Percentiles rank a stretch among this genome's conserved stretches.
These are phyloP conservation scores for Stegana nigrithorax DNA, from an alignment of 2,888 invertebrate genomes.

Conservation along the genomic window DNA sequence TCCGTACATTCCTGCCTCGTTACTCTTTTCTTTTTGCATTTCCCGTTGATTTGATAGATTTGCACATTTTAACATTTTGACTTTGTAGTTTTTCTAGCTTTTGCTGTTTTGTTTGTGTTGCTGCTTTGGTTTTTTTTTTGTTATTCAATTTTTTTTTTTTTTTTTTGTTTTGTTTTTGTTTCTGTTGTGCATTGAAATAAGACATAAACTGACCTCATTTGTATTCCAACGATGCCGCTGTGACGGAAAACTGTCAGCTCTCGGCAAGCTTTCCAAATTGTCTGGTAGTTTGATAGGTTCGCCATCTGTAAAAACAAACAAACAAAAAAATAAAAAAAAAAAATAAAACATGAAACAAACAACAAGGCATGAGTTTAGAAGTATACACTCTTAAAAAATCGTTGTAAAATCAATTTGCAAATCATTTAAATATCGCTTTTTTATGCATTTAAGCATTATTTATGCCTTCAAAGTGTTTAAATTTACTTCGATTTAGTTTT, in stretches of 20 bases:
- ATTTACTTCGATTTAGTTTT: too few species aligned
- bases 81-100: constrained; percentile 6
- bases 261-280: constrained; percentile 93
- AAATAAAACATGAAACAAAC: constrained; percentile 29
- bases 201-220: constrained; percentile 84
- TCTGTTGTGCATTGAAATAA: constrained; percentile 49
- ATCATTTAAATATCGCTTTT: constrained; percentile 12
- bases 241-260: constrained; percentile 93
- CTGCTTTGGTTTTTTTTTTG: constrained; percentile 1
- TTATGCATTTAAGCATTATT: too few species aligned
- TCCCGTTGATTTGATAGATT: constrained; percentile 19
- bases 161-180: neutral
- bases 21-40: constrained; percentile 12
- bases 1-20: neutral
- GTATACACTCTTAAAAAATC: constrained; percentile 27
- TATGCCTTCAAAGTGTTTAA: too few species aligned
- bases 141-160: too few species aligned
- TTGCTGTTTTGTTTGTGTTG: neutral
- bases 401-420: constrained; percentile 39
- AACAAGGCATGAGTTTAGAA: constrained; percentile 48
- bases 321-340: constrained; percentile 31
- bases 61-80: constrained; percentile 15
- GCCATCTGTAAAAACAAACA: constrained; percentile 76
- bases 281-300: constrained; percentile 94
- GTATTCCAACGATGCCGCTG: constrained; percentile 99